Percentiles rank a stretch among this genome's conserved stretches.
Evolutionary conservation across 2,113 vertebrate species (phyloP).

Genomic region (Rhinogobius similis): DNA sequence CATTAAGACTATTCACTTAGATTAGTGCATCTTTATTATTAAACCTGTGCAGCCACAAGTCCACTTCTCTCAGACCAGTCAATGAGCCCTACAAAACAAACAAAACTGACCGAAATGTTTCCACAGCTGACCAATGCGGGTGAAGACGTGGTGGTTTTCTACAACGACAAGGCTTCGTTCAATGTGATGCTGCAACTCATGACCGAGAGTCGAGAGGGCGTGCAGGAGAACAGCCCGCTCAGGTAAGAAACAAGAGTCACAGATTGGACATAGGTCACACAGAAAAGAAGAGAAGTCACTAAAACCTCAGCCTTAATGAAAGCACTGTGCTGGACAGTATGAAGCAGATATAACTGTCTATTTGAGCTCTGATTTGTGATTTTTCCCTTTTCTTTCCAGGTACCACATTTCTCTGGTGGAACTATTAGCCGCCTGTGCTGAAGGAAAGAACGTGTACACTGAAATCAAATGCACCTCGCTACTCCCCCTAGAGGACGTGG

Average conservation of each 20-base stretch:
- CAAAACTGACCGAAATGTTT: not conserved
- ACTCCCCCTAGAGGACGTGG: conserved; percentile 95
- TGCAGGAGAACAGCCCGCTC: conserved; percentile 94
- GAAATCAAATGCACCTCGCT: conserved; percentile 99
- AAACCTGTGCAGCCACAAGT: not conserved
- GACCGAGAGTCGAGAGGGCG: conserved; percentile 90
- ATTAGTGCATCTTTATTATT: too few relatives aligned
- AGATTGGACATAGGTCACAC: not conserved
- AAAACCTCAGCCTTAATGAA: too few relatives aligned
- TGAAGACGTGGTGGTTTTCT: conserved; percentile 97
- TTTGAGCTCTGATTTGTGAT: too few relatives aligned
- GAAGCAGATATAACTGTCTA: too few relatives aligned
- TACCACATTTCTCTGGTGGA: conserved; percentile 99
- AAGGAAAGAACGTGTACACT: conserved; percentile 98
- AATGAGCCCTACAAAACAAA: not conserved
- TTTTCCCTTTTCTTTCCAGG: conserved; percentile 61
- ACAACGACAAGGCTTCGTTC: conserved; percentile 97
- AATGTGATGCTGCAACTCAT: conserved; percentile 98
- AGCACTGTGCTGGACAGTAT: too few relatives aligned
- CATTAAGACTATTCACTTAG: too few relatives aligned
- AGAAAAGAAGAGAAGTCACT: too few relatives aligned
- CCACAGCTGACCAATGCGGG: conserved; percentile 91
- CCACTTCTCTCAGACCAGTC: not conserved
- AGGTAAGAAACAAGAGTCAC: not conserved
- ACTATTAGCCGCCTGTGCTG: conserved; percentile 93